Evolutionary conservation across 2,888 invertebrate species (phyloP), one percentile per base, ranked within the genome.

Genomic region (Sinopyrophorus schimmeli): DNA sequence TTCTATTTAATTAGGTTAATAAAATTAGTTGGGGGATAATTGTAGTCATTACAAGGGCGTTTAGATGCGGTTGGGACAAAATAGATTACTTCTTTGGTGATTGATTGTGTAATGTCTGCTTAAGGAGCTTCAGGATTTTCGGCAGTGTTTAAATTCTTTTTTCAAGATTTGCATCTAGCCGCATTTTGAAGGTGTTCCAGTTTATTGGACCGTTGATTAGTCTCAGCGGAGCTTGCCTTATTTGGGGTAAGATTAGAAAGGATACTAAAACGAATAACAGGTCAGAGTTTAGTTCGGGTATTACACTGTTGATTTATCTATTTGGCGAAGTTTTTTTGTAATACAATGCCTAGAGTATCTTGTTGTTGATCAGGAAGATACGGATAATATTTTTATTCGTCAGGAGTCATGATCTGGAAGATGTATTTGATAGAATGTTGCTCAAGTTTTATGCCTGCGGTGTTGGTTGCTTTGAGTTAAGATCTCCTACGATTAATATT

Each of bases 401-500:
- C 10, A 10, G 21, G 12, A 11, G 12, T 12, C 21, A 35, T 21
- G 7, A 35, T 12, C 14, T 20, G 21, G 15, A 35, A 35, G n/a
- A 12, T 20, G 21, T 35, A 12, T 5, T 3, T 30, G 11, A 14
- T n/a, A 7, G 35, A 35, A 20, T 21, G 12, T 6, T 21, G 9
- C 12, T 35, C 20, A 10, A 35, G n/a, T 12, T 21, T 21, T 12
- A 21, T 35, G 7, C 14, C 31, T 15, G n/a, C 16, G 3, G 34
- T 10, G 11, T 34, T 34, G 12, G 9, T 37, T 23, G 23, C 15
- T 37, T 37, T 11, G 23, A 14, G 18, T 37, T 37, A 14, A 37
- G 24, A 9, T 37, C 24, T 12, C 37, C 24, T 14, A 37, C n/a
- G 10, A 37, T 16, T 24, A 37, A 24, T 16, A 24, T 37, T 37